Percentiles rank a stretch among this genome's conserved stretches.
Evolutionary conservation across 2,113 vertebrate genomes (phyloP).

Genomic region (Mesembrinibis cayennensis): DNA sequence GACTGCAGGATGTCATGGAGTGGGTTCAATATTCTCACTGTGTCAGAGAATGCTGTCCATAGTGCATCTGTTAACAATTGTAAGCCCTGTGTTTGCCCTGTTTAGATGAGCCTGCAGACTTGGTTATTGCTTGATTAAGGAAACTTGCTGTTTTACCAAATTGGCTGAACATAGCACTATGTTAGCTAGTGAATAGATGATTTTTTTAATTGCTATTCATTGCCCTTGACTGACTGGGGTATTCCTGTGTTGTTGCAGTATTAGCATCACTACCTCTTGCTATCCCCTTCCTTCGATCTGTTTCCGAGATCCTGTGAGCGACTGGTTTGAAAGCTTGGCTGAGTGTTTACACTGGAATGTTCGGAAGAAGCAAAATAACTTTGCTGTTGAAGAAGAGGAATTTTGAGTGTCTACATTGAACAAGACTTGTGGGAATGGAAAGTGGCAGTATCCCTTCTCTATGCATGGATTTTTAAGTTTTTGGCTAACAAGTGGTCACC

Average conservation of each 20-base stretch:
- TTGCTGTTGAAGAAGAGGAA: conserved; percentile 68
- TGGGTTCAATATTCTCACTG: neutral
- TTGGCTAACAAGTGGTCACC: neutral
- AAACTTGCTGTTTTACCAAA: fast-evolving
- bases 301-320: conserved; percentile 80
- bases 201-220: fast-evolving
- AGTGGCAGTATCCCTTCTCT: neutral
- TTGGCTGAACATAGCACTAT: fast-evolving
- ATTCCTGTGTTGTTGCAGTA: conserved; percentile 61
- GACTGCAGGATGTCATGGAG: neutral
- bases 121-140: fast-evolving
- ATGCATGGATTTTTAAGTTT: neutral
- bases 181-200: neutral
- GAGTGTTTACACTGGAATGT: conserved; percentile 87
- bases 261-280: conserved; percentile 88
- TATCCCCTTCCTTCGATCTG: conserved; percentile 87
- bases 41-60: neutral
- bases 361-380: conserved; percentile 81
- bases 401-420: neutral
- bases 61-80: fast-evolving
- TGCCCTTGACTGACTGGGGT: neutral
- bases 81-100: neutral
- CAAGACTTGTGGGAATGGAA: neutral
- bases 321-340: conserved; percentile 87
- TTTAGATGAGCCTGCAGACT: neutral